Evolutionary conservation across 2,888 invertebrate species (phyloP).

Genomic region (Stramonita haemastoma): DNA sequence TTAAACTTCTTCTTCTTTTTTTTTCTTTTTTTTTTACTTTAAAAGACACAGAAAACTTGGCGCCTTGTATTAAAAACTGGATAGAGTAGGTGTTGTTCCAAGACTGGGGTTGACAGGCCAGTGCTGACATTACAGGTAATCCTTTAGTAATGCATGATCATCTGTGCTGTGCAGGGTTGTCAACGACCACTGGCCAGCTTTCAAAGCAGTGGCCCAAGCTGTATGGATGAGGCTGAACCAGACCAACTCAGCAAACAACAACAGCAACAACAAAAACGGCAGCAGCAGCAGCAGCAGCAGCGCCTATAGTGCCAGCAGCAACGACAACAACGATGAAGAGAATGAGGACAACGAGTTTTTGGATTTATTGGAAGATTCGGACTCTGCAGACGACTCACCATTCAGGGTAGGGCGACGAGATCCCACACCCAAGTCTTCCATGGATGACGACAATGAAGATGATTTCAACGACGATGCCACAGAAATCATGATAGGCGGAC

Average conservation of each 20-base stretch:
- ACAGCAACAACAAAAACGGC: neutral
- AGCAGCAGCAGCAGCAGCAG: neutral
- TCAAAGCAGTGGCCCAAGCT: slow-evolving; percentile 32
- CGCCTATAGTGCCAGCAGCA: neutral
- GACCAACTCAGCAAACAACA: neutral
- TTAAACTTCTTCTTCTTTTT: no score
- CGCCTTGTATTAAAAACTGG: no score
- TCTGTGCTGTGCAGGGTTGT: slow-evolving; percentile 29
- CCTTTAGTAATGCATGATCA: no score
- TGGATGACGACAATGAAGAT: neutral
- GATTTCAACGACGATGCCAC: neutral
- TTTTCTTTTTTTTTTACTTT: no score
- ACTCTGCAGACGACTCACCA: neutral
- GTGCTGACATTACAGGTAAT: no score
- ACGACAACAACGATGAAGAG: neutral
- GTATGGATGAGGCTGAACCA: slow-evolving; percentile 30
- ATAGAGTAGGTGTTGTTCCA: no score
- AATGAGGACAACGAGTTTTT: neutral
- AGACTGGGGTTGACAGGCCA: no score
- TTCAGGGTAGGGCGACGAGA: neutral
- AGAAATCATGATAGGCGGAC: slow-evolving; percentile 31
- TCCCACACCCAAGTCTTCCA: neutral
- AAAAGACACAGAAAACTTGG: no score
- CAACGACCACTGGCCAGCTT: slow-evolving; percentile 40
- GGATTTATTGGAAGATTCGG: neutral